Conservation (phyloP, 2,113 vertebrate species). For the Anas platyrhynchos region DNA sequence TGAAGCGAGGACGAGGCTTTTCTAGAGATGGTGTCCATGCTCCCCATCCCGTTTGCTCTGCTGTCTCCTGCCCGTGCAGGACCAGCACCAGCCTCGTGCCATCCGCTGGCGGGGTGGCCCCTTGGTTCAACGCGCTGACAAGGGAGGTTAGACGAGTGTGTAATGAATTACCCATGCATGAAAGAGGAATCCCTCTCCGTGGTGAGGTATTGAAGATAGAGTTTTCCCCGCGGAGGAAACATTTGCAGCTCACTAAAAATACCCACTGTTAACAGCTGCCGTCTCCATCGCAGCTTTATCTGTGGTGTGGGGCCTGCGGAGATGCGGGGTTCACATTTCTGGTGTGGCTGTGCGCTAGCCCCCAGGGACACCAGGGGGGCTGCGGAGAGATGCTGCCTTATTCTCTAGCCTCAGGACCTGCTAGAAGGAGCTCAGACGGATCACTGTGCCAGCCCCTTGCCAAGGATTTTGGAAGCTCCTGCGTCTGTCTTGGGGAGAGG, state of each 20-base stretch:
- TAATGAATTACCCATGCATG: accelerated
- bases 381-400: neutral
- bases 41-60: neutral
- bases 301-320: neutral
- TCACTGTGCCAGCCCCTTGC: neutral
- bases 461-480: neutral
- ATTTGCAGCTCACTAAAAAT: neutral
- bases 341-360: accelerated
- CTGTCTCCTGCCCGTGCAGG: neutral
- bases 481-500: neutral
- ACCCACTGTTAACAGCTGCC: neutral
- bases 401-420: neutral
- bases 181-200: neutral
- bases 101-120: neutral
- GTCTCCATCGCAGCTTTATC: neutral
- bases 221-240: neutral
- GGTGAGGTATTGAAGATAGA: neutral
- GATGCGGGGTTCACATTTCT: neutral
- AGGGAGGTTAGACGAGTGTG: neutral
- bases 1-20: neutral
- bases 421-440: neutral
- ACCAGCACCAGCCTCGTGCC: accelerated
- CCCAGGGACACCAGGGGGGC: neutral
- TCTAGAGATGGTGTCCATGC: no score
- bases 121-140: neutral